phyloP scores from a whole-genome alignment of 1,140 invertebrate species.

The Caenorhabditis brenneri region DNA sequence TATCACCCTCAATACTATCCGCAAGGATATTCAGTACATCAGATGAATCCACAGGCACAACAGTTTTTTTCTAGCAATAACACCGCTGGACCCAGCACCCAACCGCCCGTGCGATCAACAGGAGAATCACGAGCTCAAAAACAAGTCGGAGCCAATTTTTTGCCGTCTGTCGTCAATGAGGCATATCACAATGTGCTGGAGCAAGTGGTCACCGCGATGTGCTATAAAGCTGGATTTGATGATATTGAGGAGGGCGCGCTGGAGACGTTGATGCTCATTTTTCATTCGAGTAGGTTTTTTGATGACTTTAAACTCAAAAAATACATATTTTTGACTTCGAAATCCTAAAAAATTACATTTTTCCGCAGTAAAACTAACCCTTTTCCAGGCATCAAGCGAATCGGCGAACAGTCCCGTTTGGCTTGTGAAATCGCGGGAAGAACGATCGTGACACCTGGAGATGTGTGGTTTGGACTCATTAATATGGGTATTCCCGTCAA shows the following conservation, averaged over 20 bases:
- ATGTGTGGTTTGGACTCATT: slow-evolving; percentile 84
- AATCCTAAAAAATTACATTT: no score
- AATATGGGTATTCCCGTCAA: slow-evolving; percentile 74
- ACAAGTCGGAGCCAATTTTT: slow-evolving; percentile 13
- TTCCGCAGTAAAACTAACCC: no score
- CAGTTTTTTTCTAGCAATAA: not conserved
- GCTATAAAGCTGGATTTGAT: slow-evolving; percentile 15
- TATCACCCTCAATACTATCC: not conserved
- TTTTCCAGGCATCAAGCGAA: slow-evolving; percentile 7
- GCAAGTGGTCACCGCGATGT: slow-evolving; percentile 13
- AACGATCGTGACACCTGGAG: slow-evolving; percentile 80
- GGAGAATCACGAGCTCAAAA: slow-evolving; percentile 11
- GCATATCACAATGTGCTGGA: slow-evolving; percentile 27
- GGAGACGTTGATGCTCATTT: slow-evolving; percentile 6
- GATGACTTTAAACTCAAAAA: not conserved
- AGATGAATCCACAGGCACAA: not conserved
- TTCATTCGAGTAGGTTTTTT: not conserved
- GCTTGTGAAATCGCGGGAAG: slow-evolving; percentile 81
- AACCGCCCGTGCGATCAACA: not conserved
- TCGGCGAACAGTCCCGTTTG: not conserved
- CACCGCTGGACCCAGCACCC: no score
- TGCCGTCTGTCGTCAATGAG: slow-evolving; percentile 22
- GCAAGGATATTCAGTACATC: not conserved
- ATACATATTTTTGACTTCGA: no score
- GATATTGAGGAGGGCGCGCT: slow-evolving; percentile 16